Base-by-base conservation (phyloP, 1,140 invertebrate genomes). In the Aporrectodea caliginosa region DNA sequence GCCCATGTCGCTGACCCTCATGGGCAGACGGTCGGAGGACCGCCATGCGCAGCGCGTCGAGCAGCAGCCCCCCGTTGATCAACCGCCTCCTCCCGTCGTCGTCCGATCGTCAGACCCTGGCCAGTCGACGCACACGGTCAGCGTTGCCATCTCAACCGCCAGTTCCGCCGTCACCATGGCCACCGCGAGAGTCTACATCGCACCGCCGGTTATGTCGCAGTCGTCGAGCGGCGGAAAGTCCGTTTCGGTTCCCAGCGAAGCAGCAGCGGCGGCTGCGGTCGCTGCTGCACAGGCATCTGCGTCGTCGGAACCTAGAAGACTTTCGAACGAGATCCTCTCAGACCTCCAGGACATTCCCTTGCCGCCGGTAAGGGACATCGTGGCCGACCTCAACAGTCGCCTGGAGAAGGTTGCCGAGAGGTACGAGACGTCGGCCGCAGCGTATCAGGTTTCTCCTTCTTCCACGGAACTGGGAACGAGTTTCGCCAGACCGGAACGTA, bases 331-430 rank as follows among this genome's bases (percentile, higher is more conserved):
- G 43, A 22, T 58, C 43, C 43, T 58, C 6, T 58, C 43, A 22
- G 43, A 58, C 6, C 43, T 58, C 6, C 43, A 32, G 27, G 70
- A 72, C 32, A 72, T 29, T 72, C 32, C 32, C 27, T 14, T 77
- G 35, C 75, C 75, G 27, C 16, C 58, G 16, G 75, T 74, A 43
- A 79, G 73, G 43, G 78, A 79, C 22, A 79, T 79, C 34, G 78
- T 79, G 2, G 73, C 32, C 14, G 72, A 79, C 33, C 43, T 79
- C 29, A 74, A 79, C 73, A 16, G 72, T 14, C 78, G 78, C 16
- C 78, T 79, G 35, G 70, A 74, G 73, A 71, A 34, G 29, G 69
- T 79, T 30, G 78, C 78, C 31, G 78, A 43, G 2, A 70, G 43
- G 6, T 22, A 58, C 43, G 43, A 12, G 43, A 58, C 43, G 6